Conservation (phyloP, 2,888 invertebrate genomes). For the Molorchus minor region DNA sequence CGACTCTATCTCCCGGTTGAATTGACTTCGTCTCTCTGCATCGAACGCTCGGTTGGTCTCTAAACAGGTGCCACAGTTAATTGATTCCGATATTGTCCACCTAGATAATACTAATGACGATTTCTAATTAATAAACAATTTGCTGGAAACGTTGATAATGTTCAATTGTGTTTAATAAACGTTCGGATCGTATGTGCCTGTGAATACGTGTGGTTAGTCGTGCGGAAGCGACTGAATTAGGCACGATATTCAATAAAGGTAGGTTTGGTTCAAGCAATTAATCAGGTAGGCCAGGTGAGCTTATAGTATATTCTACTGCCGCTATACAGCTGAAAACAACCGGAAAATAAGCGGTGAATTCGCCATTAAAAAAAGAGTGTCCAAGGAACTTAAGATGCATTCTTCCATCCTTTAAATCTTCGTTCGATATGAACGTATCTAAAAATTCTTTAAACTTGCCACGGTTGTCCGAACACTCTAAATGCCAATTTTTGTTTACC, state of each 20-base stretch:
- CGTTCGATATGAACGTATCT: no score
- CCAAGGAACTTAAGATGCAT: no score
- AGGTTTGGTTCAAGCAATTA: neutral
- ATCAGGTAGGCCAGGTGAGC: neutral
- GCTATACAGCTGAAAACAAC: neutral
- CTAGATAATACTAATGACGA: constrained; percentile 23
- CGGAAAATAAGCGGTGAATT: no score
- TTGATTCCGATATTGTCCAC: constrained; percentile 2
- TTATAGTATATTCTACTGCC: neutral
- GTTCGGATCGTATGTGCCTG: neutral
- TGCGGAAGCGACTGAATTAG: neutral
- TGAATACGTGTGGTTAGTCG: neutral
- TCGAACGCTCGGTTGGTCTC: constrained; percentile 18
- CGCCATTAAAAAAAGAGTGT: no score
- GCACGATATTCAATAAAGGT: no score
- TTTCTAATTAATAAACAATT: constrained; percentile 23
- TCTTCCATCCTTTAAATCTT: no score
- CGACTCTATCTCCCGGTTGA: constrained; percentile 46
- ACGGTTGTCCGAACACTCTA: no score
- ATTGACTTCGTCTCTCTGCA: constrained; percentile 41
- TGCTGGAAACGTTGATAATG: constrained; percentile 21
- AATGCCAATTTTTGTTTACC: no score
- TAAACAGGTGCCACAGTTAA: constrained; percentile 10
- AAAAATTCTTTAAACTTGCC: no score
- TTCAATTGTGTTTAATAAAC: constrained; percentile 20